These are phyloP conservation scores for Tinea semifulvella DNA, from an alignment of 2,888 invertebrate genomes.

Conservation along the genomic window DNA sequence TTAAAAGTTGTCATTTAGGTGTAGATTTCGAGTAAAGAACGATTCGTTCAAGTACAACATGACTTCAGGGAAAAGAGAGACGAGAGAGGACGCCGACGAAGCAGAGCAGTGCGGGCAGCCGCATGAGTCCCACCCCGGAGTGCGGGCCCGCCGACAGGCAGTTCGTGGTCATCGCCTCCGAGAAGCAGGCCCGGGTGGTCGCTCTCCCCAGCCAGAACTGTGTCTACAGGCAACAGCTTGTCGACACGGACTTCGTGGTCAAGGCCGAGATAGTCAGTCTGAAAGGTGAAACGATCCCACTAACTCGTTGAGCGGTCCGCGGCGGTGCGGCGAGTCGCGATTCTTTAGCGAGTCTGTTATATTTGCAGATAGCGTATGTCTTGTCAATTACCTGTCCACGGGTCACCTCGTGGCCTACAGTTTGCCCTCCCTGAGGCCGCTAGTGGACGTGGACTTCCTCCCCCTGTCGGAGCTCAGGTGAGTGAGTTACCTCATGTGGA, in stretches of 20 bases:
- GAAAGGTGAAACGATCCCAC: constrained; percentile 84
- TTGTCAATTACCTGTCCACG: constrained; percentile 93
- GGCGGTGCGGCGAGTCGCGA: neutral
- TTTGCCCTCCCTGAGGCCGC: constrained; percentile 92
- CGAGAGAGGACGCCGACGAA: constrained; percentile 72
- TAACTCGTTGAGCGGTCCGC: neutral
- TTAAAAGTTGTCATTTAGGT: no score
- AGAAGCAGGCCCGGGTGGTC: constrained; percentile 94
- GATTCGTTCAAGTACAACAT: no score
- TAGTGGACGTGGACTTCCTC: constrained; percentile 93
- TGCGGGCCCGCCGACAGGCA: constrained; percentile 75
- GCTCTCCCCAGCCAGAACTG: constrained; percentile 96
- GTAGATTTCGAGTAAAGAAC: no score
- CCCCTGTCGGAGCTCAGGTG: constrained; percentile 94
- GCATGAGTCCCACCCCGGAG: constrained; percentile 81
- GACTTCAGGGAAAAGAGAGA: constrained; percentile 38
- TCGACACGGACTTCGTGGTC: constrained; percentile 92
- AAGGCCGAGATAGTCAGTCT: constrained; percentile 93
- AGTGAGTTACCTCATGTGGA: constrained; percentile 25
- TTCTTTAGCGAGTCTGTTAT: no score
- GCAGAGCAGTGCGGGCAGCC: constrained; percentile 59
- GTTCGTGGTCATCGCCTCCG: constrained; percentile 92
- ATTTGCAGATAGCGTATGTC: constrained; percentile 91
- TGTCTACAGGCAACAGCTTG: constrained; percentile 91
- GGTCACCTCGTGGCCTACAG: constrained; percentile 94